phyloP scores from a whole-genome alignment of 2,888 invertebrate genomes.

The Tetrapedia diversipes region DNA sequence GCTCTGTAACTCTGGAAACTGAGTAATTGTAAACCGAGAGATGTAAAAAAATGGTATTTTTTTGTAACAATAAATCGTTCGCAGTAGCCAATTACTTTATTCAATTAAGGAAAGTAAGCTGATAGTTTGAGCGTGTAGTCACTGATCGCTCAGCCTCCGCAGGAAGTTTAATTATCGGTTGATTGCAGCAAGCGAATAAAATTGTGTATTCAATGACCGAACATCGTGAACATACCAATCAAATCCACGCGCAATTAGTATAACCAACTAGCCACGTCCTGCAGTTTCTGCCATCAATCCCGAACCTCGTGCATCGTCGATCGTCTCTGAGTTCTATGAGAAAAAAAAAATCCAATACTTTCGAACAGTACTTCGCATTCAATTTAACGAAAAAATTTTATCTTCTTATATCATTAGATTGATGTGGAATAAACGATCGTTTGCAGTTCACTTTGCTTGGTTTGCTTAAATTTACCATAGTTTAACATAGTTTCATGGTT shows the following conservation, averaged over 20 bases:
- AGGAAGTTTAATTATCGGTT: conserved; percentile 32
- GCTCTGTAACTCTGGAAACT: no score
- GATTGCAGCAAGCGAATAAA: conserved; percentile 25
- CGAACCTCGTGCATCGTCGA: neutral
- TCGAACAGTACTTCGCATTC: no score
- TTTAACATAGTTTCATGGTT: no score
- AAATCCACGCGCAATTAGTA: conserved; percentile 4
- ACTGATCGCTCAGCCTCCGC: conserved; percentile 4
- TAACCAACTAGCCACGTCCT: neutral
- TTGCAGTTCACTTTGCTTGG: no score
- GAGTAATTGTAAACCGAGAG: no score
- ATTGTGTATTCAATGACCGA: conserved; percentile 8
- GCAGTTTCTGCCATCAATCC: neutral
- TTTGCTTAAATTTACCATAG: no score
- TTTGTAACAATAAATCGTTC: no score
- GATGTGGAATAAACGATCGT: no score
- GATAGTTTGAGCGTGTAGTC: neutral
- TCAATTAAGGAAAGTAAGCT: conserved; percentile 6
- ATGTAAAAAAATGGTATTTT: no score
- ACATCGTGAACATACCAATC: neutral
- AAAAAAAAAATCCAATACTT: no score
- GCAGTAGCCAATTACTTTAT: neutral
- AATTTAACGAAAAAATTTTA: no score
- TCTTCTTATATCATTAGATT: no score
- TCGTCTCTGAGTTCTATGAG: neutral